Evolutionary conservation across 2,797 vertebrate genomes (phyloP), one percentile per base, ranked within the genome.

Genomic region (Coregonus ussuriensis): DNA sequence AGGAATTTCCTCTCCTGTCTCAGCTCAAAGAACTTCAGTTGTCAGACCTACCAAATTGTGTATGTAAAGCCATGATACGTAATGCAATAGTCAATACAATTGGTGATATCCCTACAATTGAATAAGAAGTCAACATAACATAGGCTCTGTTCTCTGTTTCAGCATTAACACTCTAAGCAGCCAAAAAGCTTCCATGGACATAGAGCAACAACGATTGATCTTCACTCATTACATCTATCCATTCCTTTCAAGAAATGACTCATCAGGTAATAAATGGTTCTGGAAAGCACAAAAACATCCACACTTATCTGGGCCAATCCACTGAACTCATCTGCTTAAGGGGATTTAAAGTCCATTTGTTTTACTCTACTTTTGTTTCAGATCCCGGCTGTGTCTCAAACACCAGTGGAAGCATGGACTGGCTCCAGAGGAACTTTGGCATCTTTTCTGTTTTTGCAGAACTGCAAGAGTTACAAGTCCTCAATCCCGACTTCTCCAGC

Each of bases 391-490:
- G 53, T 41, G 65, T 21, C 25, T 47, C 33, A 2, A 81, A 73
- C 3, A 41, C 51, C 53, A 31, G 6, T 11, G 65, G 52, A 9
- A 88, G 77, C 63, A 14, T 0, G 33, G 62, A 70, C 13, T 91
- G 91, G 89, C 76, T 92, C 37, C 6, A 76, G 72, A 66, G 15
- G 65, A 90, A 91, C 81, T 56, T 91, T 76, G 89, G 82, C 21
- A 15, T 6, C 29, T 91, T 91, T 80, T 78, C 75, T 37, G 6
- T 0, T 21, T 88, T 84, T 81, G 89, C 86, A 16, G 59, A 54
- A 2, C 53, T 87, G 52, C 9, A 75, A 33, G 84, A 89, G 29
- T 81, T 91, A 74, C 59, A 77, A 65, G 6, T 21, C 56, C 56
- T 62, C 4, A 21, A 62, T 62, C n/a, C 56, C 0, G 2, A 25